phyloP scores from a whole-genome alignment of 1,140 invertebrate species.

The Leguminivora glycinivorella region DNA sequence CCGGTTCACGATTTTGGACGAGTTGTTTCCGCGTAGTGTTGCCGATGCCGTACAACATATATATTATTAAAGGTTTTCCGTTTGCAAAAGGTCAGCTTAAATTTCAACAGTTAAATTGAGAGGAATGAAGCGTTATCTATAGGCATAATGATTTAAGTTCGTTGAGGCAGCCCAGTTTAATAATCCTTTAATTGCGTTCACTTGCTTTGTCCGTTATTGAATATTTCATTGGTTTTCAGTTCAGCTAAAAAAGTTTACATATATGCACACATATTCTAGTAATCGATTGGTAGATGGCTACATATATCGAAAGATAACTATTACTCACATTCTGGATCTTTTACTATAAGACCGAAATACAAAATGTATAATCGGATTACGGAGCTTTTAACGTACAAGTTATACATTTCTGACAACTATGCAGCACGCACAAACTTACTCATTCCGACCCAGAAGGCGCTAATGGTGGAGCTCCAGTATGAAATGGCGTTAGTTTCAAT shows the following conservation, averaged over 20 bases:
- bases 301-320: neutral
- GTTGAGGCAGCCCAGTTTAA: conserved; percentile 52
- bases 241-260: conserved; percentile 55
- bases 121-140: conserved; percentile 34
- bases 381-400: neutral
- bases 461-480: neutral
- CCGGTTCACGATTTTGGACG: conserved; percentile 8
- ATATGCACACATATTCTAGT: neutral
- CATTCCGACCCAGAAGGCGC: neutral
- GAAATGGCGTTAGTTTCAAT: neutral
- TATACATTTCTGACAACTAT: neutral
- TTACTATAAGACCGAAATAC: neutral
- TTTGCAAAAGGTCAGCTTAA: neutral
- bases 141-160: conserved; percentile 51
- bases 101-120: conserved; percentile 17
- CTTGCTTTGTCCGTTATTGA: conserved; percentile 60
- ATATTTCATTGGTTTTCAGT: conserved; percentile 64
- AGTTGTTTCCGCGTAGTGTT: conserved; percentile 1
- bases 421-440: neutral
- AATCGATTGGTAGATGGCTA: neutral
- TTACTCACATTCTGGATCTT: no score
- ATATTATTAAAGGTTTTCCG: conserved; percentile 33
- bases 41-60: neutral
- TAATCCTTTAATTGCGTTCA: conserved; percentile 66
- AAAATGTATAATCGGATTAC: neutral